Conservation (phyloP, 2,113 vertebrate genomes). For the Nothobranchius kuhntae region DNA sequence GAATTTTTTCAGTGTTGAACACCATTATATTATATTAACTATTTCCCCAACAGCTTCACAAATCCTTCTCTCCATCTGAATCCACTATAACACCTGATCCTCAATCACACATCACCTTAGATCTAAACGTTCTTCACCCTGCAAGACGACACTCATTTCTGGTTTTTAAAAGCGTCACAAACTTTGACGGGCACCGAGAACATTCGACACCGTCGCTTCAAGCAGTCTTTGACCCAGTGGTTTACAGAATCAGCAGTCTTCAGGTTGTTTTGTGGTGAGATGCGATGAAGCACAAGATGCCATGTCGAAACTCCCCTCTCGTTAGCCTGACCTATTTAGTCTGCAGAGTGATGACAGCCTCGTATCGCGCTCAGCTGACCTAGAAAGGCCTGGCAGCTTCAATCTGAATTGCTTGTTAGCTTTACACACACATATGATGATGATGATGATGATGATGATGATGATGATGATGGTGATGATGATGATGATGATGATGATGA, state of each 20-base stretch:
- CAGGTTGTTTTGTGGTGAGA: conserved; percentile 45
- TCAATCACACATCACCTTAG: no score
- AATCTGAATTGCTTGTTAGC: conserved; percentile 2
- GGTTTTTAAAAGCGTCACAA: no score
- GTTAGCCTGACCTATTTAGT: conserved; percentile 77
- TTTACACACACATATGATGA: neutral
- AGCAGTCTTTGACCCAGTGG: conserved; percentile 14
- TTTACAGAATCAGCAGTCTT: conserved; percentile 52
- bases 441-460: neutral
- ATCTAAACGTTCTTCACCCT: no score
- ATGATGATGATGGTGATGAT: neutral
- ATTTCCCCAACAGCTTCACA: no score
- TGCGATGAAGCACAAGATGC: conserved; percentile 32
- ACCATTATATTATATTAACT: no score
- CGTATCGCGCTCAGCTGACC: conserved; percentile 70
- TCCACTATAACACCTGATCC: no score
- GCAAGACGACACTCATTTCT: no score
- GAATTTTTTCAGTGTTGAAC: no score
- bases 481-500: neutral
- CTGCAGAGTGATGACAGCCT: conserved; percentile 70
- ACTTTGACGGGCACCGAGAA: neutral
- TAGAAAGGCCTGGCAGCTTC: conserved; percentile 57
- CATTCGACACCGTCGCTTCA: neutral
- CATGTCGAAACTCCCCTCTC: conserved; percentile 36
- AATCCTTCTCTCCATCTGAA: no score